Base-by-base conservation (phyloP, 2,113 vertebrate genomes). In the Eulacestoma nigropectus region DNA sequence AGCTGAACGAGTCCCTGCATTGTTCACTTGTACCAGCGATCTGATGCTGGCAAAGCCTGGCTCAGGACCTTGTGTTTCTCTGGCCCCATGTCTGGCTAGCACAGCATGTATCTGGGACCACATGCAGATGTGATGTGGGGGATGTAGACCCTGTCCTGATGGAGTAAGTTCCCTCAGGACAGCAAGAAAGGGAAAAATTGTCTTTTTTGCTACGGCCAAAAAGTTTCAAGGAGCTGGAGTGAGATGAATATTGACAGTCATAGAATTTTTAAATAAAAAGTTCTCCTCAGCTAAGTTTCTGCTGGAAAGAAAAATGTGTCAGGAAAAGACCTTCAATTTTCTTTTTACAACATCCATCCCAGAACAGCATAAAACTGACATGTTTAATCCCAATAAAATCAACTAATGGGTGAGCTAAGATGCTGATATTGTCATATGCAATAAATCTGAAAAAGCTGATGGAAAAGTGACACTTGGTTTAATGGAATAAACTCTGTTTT, bases 51-150 rank as follows among this genome's bases (percentile, higher is more conserved):
- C 49, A 49, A 59, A 77, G 32, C 29, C 29, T 69, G 47, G 15
- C 49, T 81, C 37, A 22, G 78, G 42, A 44, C 7, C 4, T 13
- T 19, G 49, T 35, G 16, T 39, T 60, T n/a, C 57, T 47, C 30
- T 63, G 47, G 23, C 16, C 41, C 33, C 10, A 0, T 3, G 27
- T 60, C 23, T 11, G 16, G 41, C 57, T 77, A 11, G 20, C 23
- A 6, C 20, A 47, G 32, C 0, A 2, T 16, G 10, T 13, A 3
- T 14, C 42, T 6, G 27, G 52, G 65, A 26, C 52, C 14, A 17
- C 3, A 4, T 0, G 3, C 4, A 6, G 27, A 25, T 19, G 50
- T 0, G 5, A 19, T 9, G 7, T 4, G 29, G 25, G 32, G 41
- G 27, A 16, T 32, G 10, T 3, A 42, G 23, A 21, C 26, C 13